These are phyloP conservation scores for Polydrusus tereticollis DNA, from an alignment of 2,888 invertebrate genomes.

Conservation along the genomic window DNA sequence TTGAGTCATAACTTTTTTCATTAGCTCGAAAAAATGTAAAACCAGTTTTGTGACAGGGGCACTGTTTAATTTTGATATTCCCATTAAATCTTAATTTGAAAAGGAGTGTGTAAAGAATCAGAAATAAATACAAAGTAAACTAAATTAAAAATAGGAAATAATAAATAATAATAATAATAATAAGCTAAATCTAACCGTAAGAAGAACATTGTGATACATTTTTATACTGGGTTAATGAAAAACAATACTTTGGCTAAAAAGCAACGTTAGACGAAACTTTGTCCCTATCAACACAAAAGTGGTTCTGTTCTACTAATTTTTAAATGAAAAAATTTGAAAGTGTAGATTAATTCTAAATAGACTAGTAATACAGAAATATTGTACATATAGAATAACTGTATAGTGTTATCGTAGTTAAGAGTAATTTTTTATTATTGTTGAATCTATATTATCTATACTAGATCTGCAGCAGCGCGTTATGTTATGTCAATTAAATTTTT, in stretches of 20 bases:
- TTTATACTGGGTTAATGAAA: not conserved
- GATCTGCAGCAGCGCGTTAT: slow-evolving; percentile 36
- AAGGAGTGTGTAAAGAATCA: too few species aligned
- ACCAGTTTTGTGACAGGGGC: too few species aligned
- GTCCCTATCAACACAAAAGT: not conserved
- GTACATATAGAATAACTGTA: slow-evolving; percentile 30
- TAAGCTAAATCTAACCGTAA: too few species aligned
- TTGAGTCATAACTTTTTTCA: too few species aligned
- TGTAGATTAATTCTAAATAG: slow-evolving; percentile 41
- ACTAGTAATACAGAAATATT: slow-evolving; percentile 20
- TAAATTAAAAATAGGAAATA: too few species aligned
- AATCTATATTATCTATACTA: slow-evolving; percentile 25
- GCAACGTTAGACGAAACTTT: not conserved
- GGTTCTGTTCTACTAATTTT: not conserved
- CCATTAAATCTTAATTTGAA: too few species aligned
- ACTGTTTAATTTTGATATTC: too few species aligned
- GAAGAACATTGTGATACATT: too few species aligned
- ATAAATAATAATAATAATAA: too few species aligned
- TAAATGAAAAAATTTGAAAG: slow-evolving; percentile 14
- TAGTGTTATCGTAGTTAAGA: slow-evolving; percentile 37
- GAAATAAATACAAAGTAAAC: too few species aligned
- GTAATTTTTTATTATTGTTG: slow-evolving; percentile 44
- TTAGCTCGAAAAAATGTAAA: too few species aligned
- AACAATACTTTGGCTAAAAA: not conserved
- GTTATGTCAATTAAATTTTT: slow-evolving; percentile 45